Percentiles rank a stretch among this genome's conserved stretches.
Conservation (phyloP, 2,888 invertebrate genomes). For the Brachypalpus laphriformis region DNA sequence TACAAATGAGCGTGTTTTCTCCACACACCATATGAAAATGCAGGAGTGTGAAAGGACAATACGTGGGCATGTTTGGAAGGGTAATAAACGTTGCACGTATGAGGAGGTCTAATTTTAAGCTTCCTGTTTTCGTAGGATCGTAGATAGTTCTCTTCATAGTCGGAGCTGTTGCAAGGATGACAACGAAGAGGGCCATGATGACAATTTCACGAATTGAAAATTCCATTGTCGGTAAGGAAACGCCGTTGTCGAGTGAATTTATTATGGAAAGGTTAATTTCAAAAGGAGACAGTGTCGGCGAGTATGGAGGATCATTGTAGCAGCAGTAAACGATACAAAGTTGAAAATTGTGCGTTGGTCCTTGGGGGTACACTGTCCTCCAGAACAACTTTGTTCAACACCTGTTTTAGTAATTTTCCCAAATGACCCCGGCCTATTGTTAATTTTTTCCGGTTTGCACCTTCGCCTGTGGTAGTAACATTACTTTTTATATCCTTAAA, state of each 20-base stretch:
- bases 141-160: neutral
- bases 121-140: conserved; percentile 49
- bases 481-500: conserved; percentile 60
- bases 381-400: conserved; percentile 6
- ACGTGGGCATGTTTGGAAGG: neutral
- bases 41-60: conserved; percentile 46
- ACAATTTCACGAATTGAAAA: conserved; percentile 47
- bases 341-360: neutral
- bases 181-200: conserved; percentile 22
- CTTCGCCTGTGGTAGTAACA: conserved; percentile 46
- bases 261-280: conserved; percentile 24
- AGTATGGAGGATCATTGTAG: neutral
- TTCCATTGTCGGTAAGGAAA: conserved; percentile 31
- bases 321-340: conserved; percentile 18
- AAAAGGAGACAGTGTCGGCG: neutral
- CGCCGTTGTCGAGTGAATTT: conserved; percentile 9
- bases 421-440: conserved; percentile 51
- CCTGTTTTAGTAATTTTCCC: conserved; percentile 33
- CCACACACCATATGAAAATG: conserved; percentile 2
- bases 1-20: conserved; percentile 65
- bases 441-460: conserved; percentile 11
- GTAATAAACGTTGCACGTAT: conserved; percentile 65
- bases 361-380: neutral
- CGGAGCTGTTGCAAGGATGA: neutral
- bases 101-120: conserved; percentile 62